Percentiles rank a stretch among this genome's conserved stretches.
Evolutionary conservation across 2,888 invertebrate genomes (phyloP).

Genomic region (Ormyrus pomaceus): DNA sequence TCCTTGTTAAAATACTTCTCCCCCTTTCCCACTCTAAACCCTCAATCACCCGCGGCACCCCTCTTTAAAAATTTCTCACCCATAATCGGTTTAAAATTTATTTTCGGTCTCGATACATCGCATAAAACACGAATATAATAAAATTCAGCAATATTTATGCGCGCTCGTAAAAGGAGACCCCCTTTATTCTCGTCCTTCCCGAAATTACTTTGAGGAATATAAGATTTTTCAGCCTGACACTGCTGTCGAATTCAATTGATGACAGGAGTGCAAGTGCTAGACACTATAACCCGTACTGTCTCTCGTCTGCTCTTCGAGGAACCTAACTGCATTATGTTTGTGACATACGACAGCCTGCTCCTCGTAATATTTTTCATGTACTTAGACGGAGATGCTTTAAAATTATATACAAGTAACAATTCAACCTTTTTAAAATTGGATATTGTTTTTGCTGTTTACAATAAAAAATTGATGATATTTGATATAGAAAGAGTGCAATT

Average conservation of each 20-base stretch:
- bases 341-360: background rate
- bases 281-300: background rate
- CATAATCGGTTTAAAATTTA: conserved; percentile 40
- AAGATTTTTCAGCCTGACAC: conserved; percentile 15
- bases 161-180: background rate
- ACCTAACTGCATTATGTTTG: conserved; percentile 20
- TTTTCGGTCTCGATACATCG: conserved; percentile 20
- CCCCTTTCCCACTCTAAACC: too few relatives aligned
- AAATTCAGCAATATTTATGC: conserved; percentile 38
- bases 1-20: too few relatives aligned
- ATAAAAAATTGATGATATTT: too few relatives aligned
- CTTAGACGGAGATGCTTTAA: too few relatives aligned
- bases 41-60: background rate
- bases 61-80: background rate
- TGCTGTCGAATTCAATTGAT: conserved; percentile 47
- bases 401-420: background rate
- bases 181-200: background rate
- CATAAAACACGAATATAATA: conserved; percentile 23
- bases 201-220: conserved; percentile 38
- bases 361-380: background rate
- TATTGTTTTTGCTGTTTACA: too few relatives aligned
- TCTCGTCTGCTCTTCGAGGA: background rate
- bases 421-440: too few relatives aligned
- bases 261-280: too few relatives aligned
- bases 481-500: too few relatives aligned